A percentile compares a stretch with the other conserved stretches of the same genome.
Conservation (phyloP, 2,888 invertebrate species). For the Phalangium opilio region DNA sequence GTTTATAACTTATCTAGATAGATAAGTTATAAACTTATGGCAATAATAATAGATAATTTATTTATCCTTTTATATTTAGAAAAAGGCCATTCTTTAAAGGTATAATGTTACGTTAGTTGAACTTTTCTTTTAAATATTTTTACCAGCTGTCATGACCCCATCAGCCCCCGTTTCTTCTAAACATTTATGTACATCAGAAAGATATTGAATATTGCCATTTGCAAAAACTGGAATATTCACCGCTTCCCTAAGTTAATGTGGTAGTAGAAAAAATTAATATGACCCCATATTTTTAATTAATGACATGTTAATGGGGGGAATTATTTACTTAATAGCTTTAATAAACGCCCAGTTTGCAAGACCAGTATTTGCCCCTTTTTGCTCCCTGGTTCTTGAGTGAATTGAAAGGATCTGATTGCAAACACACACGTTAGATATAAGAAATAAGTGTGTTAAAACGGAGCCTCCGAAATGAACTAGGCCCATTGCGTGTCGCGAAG, state of each 20-base stretch:
- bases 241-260: constrained; percentile 43
- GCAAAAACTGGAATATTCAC: constrained; percentile 87
- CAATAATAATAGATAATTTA: too few species aligned
- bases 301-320: constrained; percentile 10
- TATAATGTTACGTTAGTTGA: too few species aligned
- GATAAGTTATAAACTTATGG: too few species aligned
- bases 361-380: constrained; percentile 90
- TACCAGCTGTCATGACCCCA: constrained; percentile 40
- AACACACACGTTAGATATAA: background rate
- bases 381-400: constrained; percentile 87
- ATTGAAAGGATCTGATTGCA: constrained; percentile 59
- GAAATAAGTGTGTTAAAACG: too few species aligned
- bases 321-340: constrained; percentile 60
- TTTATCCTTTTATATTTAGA: too few species aligned
- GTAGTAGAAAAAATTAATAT: too few species aligned
- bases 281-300: too few species aligned
- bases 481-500: too few species aligned
- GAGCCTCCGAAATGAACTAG: too few species aligned
- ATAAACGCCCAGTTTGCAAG: constrained; percentile 88
- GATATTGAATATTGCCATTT: constrained; percentile 90
- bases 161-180: constrained; percentile 62
- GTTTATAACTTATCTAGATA: too few species aligned
- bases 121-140: background rate
- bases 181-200: constrained; percentile 72
- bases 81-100: too few species aligned